phyloP scores from a whole-genome alignment of 2,888 invertebrate species.

The Mythimna vitellina region DNA sequence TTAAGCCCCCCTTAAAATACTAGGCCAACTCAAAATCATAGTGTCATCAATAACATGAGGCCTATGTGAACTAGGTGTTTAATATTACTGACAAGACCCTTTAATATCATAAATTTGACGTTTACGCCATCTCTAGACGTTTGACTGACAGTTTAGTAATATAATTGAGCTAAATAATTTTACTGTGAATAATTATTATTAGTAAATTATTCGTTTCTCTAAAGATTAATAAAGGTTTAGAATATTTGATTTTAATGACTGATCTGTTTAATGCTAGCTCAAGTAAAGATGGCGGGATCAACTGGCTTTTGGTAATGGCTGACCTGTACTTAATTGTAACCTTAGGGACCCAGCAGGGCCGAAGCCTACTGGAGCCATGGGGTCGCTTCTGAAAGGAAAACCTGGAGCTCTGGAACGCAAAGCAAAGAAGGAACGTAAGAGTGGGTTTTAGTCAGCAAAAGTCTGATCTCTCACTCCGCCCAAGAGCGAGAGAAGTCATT shows the following conservation, averaged over 20 bases:
- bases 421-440: too few relatives aligned
- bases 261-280: too few relatives aligned
- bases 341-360: too few relatives aligned
- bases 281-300: too few relatives aligned
- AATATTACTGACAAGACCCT: constrained; percentile 1
- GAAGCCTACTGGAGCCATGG: too few relatives aligned
- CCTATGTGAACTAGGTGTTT: not conserved
- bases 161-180: constrained; percentile 19
- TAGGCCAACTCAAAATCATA: not conserved
- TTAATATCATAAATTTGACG: constrained; percentile 9
- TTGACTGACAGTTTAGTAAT: constrained; percentile 35
- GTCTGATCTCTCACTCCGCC: too few relatives aligned
- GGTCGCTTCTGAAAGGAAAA: too few relatives aligned
- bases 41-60: not conserved
- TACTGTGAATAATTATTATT: constrained; percentile 26
- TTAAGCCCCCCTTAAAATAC: not conserved
- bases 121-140: constrained; percentile 10
- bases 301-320: too few relatives aligned
- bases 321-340: too few relatives aligned
- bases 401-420: too few relatives aligned
- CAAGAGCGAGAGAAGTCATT: too few relatives aligned
- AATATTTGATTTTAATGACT: not conserved
- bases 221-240: constrained; percentile 26
- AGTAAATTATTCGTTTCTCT: constrained; percentile 18
- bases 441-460: too few relatives aligned